Percentiles rank a stretch among this genome's conserved stretches.
These are phyloP conservation scores for Laothoe populi DNA, from an alignment of 2,888 invertebrate species.

Conservation along the genomic window DNA sequence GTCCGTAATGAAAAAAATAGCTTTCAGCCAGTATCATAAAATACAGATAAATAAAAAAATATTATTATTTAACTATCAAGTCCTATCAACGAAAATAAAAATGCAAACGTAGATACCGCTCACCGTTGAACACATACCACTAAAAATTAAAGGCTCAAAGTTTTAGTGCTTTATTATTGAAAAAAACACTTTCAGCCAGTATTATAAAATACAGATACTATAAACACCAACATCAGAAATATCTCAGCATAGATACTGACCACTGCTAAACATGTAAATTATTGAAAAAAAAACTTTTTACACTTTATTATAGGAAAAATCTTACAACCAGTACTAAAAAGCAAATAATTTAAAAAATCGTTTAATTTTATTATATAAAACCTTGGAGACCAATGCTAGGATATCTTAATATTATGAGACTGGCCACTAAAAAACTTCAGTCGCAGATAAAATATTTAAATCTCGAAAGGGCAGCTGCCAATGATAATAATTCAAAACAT, in stretches of 20 bases:
- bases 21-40: too few relatives aligned
- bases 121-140: too few relatives aligned
- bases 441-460: constrained; percentile 21
- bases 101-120: too few relatives aligned
- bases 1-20: not conserved
- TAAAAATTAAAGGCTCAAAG: too few relatives aligned
- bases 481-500: constrained; percentile 24
- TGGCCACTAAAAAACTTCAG: constrained; percentile 1
- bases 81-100: too few relatives aligned
- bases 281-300: not conserved
- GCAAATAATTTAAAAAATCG: not conserved
- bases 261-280: not conserved
- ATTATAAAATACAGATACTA: too few relatives aligned
- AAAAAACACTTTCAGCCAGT: not conserved
- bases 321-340: not conserved
- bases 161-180: too few relatives aligned
- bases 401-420: not conserved
- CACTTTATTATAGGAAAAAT: not conserved
- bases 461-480: constrained; percentile 31
- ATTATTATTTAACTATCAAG: too few relatives aligned
- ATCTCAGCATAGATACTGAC: too few relatives aligned
- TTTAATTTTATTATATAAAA: not conserved
- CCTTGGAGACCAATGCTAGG: not conserved
- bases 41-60: too few relatives aligned
- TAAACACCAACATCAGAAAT: too few relatives aligned